These are phyloP conservation scores for Drosophila cracens DNA, from an alignment of 2,888 invertebrate species.

Conservation along the genomic window DNA sequence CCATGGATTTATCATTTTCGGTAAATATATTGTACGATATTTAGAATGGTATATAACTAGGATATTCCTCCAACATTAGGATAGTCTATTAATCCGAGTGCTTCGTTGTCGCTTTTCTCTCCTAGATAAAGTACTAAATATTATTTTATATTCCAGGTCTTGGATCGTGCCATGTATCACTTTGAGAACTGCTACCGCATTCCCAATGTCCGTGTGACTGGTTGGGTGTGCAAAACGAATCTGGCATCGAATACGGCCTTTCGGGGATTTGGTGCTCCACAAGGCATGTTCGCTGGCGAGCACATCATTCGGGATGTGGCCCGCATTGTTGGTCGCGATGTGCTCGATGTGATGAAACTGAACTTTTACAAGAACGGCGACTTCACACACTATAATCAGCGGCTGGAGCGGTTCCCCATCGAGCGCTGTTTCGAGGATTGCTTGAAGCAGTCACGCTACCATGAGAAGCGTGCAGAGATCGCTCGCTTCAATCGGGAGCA, in stretches of 20 bases:
- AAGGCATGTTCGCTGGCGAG: conserved; percentile 95
- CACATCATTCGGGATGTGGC: conserved; percentile 92
- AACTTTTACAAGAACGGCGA: conserved; percentile 94
- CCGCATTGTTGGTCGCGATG: conserved; percentile 88
- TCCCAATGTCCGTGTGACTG: conserved; percentile 89
- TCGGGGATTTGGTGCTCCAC: conserved; percentile 96
- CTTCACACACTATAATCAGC: conserved; percentile 91
- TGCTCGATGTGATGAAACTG: conserved; percentile 88
- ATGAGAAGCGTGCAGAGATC: conserved; percentile 87
- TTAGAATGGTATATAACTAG: neutral
- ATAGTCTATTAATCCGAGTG: neutral
- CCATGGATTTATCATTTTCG: conserved; percentile 91
- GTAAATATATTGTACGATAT: conserved; percentile 85
- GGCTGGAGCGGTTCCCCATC: conserved; percentile 90
- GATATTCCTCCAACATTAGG: neutral
- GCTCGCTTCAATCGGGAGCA: conserved; percentile 91
- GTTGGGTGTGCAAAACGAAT: conserved; percentile 94
- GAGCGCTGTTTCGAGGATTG: conserved; percentile 93
- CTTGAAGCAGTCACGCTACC: conserved; percentile 88
- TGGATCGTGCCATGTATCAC: conserved; percentile 93
- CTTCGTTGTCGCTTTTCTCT: neutral
- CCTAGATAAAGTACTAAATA: neutral
- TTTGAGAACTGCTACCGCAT: conserved; percentile 93
- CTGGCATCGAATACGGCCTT: conserved; percentile 97
- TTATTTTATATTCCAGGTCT: conserved; percentile 86